Percentiles rank a stretch among this genome's conserved stretches.
These are phyloP conservation scores for Falco biarmicus DNA, from an alignment of 2,797 vertebrate genomes.

Conservation along the genomic window DNA sequence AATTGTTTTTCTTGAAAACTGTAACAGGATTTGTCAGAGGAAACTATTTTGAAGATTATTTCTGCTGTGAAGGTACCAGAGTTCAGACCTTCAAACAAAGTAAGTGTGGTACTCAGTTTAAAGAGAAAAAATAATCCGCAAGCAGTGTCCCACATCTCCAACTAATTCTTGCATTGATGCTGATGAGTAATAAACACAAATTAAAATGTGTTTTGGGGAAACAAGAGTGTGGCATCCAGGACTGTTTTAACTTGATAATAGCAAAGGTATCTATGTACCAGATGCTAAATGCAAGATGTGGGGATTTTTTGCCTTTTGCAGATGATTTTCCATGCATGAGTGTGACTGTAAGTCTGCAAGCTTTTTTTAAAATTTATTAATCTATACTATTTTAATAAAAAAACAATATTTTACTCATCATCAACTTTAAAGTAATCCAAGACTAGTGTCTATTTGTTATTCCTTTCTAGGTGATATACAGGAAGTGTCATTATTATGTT, in stretches of 20 bases:
- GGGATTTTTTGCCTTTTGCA: not conserved
- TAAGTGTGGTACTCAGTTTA: conserved; percentile 62
- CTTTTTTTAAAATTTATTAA: not conserved
- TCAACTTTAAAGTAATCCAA: not conserved
- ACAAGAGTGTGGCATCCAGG: not conserved
- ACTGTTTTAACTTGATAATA: not conserved
- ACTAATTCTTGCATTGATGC: not conserved
- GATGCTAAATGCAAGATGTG: not conserved
- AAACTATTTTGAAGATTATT: conserved; percentile 82
- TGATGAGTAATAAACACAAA: not conserved
- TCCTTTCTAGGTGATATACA: not conserved
- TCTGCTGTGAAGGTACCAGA: conserved; percentile 86
- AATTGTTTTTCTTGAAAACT: conserved; percentile 8
- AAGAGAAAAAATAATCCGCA: not conserved
- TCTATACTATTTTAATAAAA: not conserved
- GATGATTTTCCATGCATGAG: not conserved
- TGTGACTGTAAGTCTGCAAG: not conserved
- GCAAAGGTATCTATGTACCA: not conserved
- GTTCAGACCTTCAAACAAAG: conserved; percentile 93
- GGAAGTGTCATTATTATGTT: not conserved
- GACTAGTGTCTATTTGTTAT: not conserved
- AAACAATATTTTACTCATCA: not conserved
- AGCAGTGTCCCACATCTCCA: not conserved
- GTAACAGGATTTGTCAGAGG: conserved; percentile 85
- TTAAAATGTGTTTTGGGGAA: not conserved